Base-by-base conservation (phyloP, 1,140 invertebrate species). In the Drosophila parabipectinata region DNA sequence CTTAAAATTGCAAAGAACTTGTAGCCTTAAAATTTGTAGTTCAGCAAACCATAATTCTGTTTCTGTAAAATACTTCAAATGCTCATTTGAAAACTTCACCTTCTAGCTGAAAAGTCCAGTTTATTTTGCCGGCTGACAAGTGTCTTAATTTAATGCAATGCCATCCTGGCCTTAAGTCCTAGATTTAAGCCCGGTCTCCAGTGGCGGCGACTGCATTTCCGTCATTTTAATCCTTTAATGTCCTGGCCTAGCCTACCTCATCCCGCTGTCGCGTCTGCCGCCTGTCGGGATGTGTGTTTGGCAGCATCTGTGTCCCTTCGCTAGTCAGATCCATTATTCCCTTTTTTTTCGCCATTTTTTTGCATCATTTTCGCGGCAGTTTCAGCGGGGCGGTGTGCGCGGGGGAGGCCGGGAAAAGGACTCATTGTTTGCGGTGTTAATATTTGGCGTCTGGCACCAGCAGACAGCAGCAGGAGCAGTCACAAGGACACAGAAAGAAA, bases 391-490 rank as follows among this genome's bases (percentile, higher is more conserved):
- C 8, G 37, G 28, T 7, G 59, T 62, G 51, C 26, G 24, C 26
- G 30, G 18, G 39, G 37, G 51, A 51, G 63, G 37, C 62, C 62
- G 53, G 44, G 80, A 18, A 18, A 14, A 15, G 41, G 8, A 18
- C 52, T 72, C 82, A 88, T 87, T 87, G 82, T 87, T 87, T 87
- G 82, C 78, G 60, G 63, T 87, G 82, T 87, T 87, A 88, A 87
- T 87, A 87, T 87, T 87, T 87, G 83, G 71, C 75, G 83, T 88
- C 82, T 87, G 82, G 62, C 82, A 87, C 66, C 83, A 68, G 37
- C 52, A 72, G 61, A 75, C 60, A 55, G 48, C 51, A 39, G 53
- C 48, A 61, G 78, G 50, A 50, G n/a, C n/a, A 18, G 9, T 47
- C 37, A 39, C 53, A 21, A 6, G 5, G 15, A 30, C 41, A 69